Evolutionary conservation across 2,797 vertebrate genomes (phyloP).

Genomic region (Lutra lutra): DNA sequence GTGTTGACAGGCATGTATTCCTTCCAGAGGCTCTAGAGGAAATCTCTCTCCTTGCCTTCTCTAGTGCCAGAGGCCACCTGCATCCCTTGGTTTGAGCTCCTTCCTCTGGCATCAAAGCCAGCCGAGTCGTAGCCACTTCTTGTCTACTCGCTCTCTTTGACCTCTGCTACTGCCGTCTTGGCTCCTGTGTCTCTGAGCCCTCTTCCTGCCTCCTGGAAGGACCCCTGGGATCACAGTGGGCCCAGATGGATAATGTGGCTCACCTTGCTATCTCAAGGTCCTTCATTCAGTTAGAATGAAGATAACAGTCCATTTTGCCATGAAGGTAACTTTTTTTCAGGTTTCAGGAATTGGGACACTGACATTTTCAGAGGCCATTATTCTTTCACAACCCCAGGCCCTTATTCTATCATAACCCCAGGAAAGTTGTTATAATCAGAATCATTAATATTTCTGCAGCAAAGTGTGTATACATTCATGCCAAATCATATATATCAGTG

Average conservation of each 20-base stretch:
- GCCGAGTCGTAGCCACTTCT: fast-evolving
- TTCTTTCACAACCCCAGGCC: not conserved
- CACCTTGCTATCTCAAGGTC: not conserved
- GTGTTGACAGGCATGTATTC: not conserved
- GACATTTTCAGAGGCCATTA: not conserved
- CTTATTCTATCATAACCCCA: not conserved
- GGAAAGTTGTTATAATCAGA: not conserved
- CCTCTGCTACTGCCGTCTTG: not conserved
- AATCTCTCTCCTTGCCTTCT: not conserved
- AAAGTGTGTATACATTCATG: not conserved
- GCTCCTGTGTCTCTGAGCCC: not conserved
- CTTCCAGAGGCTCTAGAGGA: not conserved
- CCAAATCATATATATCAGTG: not conserved
- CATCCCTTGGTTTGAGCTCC: not conserved
- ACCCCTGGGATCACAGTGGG: not conserved
- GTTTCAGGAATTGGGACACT: not conserved
- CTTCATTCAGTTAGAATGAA: not conserved
- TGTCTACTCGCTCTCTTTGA: not conserved
- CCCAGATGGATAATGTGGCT: not conserved
- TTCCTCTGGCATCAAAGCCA: not conserved
- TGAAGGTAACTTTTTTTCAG: not conserved
- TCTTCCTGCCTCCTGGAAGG: not conserved
- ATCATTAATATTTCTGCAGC: not conserved
- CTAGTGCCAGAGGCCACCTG: not conserved
- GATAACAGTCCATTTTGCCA: not conserved